Evolutionary conservation across 1,140 invertebrate genomes (phyloP), one percentile per base, ranked within the genome.

Genomic region (Ceratina japonica): DNA sequence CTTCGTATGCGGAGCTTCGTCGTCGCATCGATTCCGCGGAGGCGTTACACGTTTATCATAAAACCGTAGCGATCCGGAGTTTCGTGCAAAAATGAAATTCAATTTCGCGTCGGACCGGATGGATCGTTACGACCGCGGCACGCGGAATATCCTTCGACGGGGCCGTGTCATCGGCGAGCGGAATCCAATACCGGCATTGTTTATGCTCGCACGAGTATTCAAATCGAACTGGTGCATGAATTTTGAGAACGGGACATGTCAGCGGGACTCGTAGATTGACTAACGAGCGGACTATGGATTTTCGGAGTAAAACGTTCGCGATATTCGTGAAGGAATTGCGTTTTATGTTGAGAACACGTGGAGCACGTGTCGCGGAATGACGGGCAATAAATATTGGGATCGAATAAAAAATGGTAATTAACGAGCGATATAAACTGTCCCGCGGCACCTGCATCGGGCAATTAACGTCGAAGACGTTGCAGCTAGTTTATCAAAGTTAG

Each of bases 401-500:
- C 20, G 56, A 56, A 37, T 31, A 56, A 52, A 10, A 68, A 56
- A 56, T 69, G 24, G 8, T 12, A n/a, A 12, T 31, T 56, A 56
- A 44, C 16, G 49, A 13, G 16, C 10, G 4, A 4, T n/a, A 24
- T 24, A 31, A 69, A 69, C 18, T 20, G 52, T 69, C n/a, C 31
- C 49, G 27, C 2, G 15, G 24, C 68, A 70, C 69, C 31, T 61
- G 56, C 37, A 20, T 15, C 56, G 44, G 5, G n/a, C 37, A 44
- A 71, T 71, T 71, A 71, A 71, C 16, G 56, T 54, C 31, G 16
- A 13, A 56, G 16, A n/a, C n/a, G 3, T 56, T n/a, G 54, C 18
- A 24, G 51, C 27, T 24, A 49, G 51, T 59, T 71, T 72, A 24
- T 72, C 58, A 61, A 22, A 72, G 44, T 61, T 71, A 72, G 37